A percentile compares a stretch with the other conserved stretches of the same genome.
Conservation (phyloP, 2,113 vertebrate genomes). For the Microcebus griseorufus region DNA sequence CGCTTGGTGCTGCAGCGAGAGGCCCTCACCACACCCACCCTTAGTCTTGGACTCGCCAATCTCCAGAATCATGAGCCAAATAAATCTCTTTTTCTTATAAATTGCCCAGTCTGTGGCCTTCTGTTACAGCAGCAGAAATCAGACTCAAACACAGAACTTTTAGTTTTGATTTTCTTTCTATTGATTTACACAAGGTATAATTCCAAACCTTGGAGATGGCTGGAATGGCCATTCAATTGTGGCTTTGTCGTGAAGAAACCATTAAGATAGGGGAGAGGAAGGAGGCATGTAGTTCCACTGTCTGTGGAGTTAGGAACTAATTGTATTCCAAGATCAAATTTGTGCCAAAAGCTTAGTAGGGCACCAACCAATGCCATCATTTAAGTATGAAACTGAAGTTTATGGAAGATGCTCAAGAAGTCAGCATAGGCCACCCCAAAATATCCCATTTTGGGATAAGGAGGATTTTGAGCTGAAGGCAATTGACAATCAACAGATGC, state of each 20-base stretch:
- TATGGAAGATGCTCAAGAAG: not conserved
- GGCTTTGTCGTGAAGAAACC: constrained; percentile 77
- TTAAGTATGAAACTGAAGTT: constrained; percentile 4
- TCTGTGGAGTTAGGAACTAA: constrained; percentile 48
- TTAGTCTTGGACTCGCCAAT: not conserved
- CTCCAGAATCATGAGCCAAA: not conserved
- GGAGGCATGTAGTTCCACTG: constrained; percentile 67
- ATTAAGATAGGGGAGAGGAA: constrained; percentile 81
- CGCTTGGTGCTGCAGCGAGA: not conserved
- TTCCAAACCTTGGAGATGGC: constrained; percentile 77
- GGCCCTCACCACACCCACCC: not conserved
- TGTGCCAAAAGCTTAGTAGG: constrained; percentile 47
- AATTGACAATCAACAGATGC: not conserved
- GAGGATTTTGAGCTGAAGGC: not conserved
- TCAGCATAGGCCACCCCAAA: not conserved
- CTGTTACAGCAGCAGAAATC: not conserved
- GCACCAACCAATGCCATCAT: not conserved
- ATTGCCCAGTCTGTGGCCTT: not conserved
- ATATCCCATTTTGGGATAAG: not conserved
- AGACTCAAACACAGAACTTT: constrained; percentile 63
- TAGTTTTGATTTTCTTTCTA: constrained; percentile 82
- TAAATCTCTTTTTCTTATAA: not conserved
- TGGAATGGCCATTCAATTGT: constrained; percentile 74
- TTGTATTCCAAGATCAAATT: constrained; percentile 75
- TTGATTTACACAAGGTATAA: constrained; percentile 81